Base-by-base conservation (phyloP, 2,888 invertebrate species). In the Netelia inedita region DNA sequence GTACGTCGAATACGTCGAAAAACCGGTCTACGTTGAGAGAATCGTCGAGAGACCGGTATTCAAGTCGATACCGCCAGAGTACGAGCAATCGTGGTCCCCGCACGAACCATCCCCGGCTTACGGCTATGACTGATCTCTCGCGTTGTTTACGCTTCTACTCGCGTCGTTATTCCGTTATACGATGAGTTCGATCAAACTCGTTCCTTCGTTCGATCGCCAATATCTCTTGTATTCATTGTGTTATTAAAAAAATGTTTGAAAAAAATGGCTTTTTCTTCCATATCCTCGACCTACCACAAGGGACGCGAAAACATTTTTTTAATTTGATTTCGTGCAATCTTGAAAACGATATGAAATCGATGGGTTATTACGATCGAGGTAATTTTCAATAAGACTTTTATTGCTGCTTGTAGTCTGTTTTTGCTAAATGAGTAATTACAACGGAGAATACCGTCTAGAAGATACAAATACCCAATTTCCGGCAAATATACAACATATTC, bases 1-100 rank as follows among this genome's bases (percentile, higher is more conserved):
- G 79, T 93, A 93, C 83, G 89, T 93, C 43, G 93, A 93, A 80
- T 93, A 93, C 82, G 90, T 93, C 0, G 93, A 93, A 75, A 92
- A 93, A 87, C 93, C 93, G 11, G 89, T 93, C 68, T 93, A 87
- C 87, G 88, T 93, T 9, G 90, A 92, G 81, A 92, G 88, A 86
- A 89, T 93, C 80, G 83, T 92, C 59, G 92, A 93, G 65, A 92
- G 91, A 85, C 92, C 92, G 72, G 88, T 91, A 82, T 90, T 87
- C 88, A 90, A 92, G 86, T 86, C 35, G 89, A n/a, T 82, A 79
- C 53, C 61, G 59, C 89, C 89, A 65, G 92, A 92, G 78, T 91
- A 88, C 81, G 89, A 88, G 28, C 89, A 89, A 73, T 74, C 83
- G 21, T 91, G 92, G 91, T 90, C 90, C 59, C 89, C 57, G 19